These are phyloP conservation scores for Crocidura indochinensis DNA, from an alignment of 2,797 vertebrate genomes.

Conservation along the genomic window DNA sequence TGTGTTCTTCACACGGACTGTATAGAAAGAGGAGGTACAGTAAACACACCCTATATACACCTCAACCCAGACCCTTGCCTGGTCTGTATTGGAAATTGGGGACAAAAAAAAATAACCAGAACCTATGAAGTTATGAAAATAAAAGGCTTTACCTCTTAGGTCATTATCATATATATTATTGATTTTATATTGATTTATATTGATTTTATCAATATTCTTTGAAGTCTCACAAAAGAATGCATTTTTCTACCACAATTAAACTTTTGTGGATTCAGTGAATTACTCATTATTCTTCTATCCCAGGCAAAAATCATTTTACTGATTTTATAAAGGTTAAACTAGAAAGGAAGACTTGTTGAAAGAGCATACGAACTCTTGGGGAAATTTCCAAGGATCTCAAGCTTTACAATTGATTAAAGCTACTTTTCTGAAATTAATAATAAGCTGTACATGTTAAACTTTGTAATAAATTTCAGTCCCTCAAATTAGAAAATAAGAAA, in stretches of 20 bases:
- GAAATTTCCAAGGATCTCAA: constrained; percentile 92
- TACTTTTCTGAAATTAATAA: background rate
- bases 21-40: too few species aligned
- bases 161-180: constrained; percentile 93
- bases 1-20: too few species aligned
- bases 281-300: constrained; percentile 94
- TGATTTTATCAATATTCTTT: constrained; percentile 94
- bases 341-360: constrained; percentile 92
- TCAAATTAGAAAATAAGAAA: too few species aligned
- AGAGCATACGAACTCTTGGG: constrained; percentile 94
- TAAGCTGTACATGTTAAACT: too few species aligned
- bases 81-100: too few species aligned
- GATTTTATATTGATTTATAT: constrained; percentile 71
- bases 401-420: background rate
- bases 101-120: background rate
- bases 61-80: too few species aligned
- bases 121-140: constrained; percentile 73
- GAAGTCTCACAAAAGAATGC: constrained; percentile 94
- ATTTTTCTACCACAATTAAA: constrained; percentile 95
- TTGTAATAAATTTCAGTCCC: too few species aligned
- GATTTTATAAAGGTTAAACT: constrained; percentile 94
- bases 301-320: constrained; percentile 93
- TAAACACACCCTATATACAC: too few species aligned
- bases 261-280: constrained; percentile 93
- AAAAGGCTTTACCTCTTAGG: constrained; percentile 96